Percentiles rank a stretch among this genome's conserved stretches.
Conservation (phyloP, 2,113 vertebrate species). For the Garra rufa region DNA sequence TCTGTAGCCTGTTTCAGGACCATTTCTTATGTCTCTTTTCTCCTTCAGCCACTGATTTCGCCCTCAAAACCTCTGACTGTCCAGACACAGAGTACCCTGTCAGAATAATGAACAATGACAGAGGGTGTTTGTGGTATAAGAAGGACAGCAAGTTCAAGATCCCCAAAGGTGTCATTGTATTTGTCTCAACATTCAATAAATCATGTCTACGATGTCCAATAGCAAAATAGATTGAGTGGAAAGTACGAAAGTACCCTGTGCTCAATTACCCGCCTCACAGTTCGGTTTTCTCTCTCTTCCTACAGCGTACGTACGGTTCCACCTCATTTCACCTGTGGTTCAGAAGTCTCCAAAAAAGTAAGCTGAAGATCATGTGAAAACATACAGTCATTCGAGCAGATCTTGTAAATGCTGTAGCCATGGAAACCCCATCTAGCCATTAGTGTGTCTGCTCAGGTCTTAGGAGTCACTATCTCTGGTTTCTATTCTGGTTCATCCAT, state of each 20-base stretch:
- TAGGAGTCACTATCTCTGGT: background rate
- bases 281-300: constrained; percentile 60
- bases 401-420: constrained; percentile 20
- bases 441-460: background rate
- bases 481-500: constrained; percentile 2
- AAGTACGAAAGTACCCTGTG: background rate
- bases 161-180: constrained; percentile 85
- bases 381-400: background rate
- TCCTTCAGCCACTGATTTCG: constrained; percentile 88
- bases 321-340: constrained; percentile 91
- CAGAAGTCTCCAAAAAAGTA: constrained; percentile 94
- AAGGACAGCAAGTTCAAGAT: constrained; percentile 98
- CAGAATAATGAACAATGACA: constrained; percentile 80
- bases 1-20: background rate
- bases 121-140: constrained; percentile 94
- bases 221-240: background rate
- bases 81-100: constrained; percentile 89
- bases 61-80: constrained; percentile 88
- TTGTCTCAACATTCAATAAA: constrained; percentile 7
- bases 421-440: constrained; percentile 19
- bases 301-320: constrained; percentile 90
- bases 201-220: background rate
- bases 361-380: constrained; percentile 62
- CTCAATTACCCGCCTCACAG: background rate
- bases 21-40: constrained; percentile 8